Evolutionary conservation across 1,140 invertebrate species (phyloP), one percentile per base, ranked within the genome.

Genomic region (Himalopsyche phryganea): DNA sequence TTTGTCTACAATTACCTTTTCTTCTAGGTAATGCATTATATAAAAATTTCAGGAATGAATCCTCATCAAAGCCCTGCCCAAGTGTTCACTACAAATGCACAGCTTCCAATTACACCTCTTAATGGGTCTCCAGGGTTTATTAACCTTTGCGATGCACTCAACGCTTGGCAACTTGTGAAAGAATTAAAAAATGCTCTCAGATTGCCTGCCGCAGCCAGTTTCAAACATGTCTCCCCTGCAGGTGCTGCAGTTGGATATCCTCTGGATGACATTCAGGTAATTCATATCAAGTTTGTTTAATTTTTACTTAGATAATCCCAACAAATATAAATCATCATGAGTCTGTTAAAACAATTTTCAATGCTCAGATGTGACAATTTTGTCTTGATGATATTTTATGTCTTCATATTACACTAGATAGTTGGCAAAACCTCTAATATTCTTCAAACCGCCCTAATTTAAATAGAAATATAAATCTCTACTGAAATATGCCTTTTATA

Each of bases 111-210:
- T 1, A 91, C 74, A 64, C 93, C 98, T 6, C 64, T 98, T 1
- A 98, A 98, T 77, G 96, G 96, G 19, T 88, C 94, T 0, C 97
- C 96, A 1, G 94, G 95, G 0, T 99, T 94, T 68, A 98, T 99
- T 58, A 99, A 99, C 73, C 81, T 99, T 0, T 96, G 94, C 68
- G 97, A 99, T 78, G 96, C 94, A 0, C 78, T 99, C 0, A 99
- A 99, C 73, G 95, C 89, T 1, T 98, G 95, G 89, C 96, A 99
- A 71, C 73, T 99, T 23, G 97, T 99, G 0, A 83, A 83, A 49
- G 97, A 99, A 70, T 71, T 99, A 6, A 90, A 89, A 66, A 69
- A 76, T 35, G 89, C 91, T 0, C 70, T 96, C 1, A 79, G 82
- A 15, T 70, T 96, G 9, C 93, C 96, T 4, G 94, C 96, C 0